phyloP scores from a whole-genome alignment of 2,888 invertebrate genomes.

The Pyrrhosoma nymphula region DNA sequence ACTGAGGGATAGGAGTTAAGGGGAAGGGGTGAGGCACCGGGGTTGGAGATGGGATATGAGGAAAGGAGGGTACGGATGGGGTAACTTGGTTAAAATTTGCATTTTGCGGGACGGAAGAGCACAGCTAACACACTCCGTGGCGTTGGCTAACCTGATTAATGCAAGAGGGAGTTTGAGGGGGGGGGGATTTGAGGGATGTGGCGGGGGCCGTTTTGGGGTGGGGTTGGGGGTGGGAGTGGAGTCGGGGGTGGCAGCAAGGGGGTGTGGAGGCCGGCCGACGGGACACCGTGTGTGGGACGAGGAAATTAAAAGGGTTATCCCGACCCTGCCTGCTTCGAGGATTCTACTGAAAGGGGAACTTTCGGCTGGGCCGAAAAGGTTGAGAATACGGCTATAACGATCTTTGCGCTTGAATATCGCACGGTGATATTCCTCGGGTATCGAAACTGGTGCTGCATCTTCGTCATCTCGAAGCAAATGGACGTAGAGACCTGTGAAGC shows the following conservation, averaged over 20 bases:
- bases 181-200: neutral
- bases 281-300: too few species aligned
- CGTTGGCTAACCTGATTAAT: slow-evolving; percentile 66
- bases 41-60: neutral
- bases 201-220: neutral
- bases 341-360: neutral
- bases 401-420: too few species aligned
- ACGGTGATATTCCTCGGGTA: too few species aligned
- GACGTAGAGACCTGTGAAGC: too few species aligned
- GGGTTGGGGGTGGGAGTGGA: neutral
- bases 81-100: slow-evolving; percentile 66
- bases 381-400: too few species aligned
- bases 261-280: neutral
- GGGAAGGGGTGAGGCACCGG: slow-evolving; percentile 23
- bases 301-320: too few species aligned
- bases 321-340: neutral
- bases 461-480: too few species aligned
- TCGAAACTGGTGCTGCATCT: too few species aligned
- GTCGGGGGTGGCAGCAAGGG: neutral
- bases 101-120: slow-evolving; percentile 65
- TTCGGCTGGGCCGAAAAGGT: neutral
- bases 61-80: slow-evolving; percentile 54
- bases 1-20: neutral
- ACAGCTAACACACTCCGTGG: slow-evolving; percentile 65
- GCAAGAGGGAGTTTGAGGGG: slow-evolving; percentile 45